Evolutionary conservation across 2,888 invertebrate genomes (phyloP).

Genomic region (Chorisops tibialis): DNA sequence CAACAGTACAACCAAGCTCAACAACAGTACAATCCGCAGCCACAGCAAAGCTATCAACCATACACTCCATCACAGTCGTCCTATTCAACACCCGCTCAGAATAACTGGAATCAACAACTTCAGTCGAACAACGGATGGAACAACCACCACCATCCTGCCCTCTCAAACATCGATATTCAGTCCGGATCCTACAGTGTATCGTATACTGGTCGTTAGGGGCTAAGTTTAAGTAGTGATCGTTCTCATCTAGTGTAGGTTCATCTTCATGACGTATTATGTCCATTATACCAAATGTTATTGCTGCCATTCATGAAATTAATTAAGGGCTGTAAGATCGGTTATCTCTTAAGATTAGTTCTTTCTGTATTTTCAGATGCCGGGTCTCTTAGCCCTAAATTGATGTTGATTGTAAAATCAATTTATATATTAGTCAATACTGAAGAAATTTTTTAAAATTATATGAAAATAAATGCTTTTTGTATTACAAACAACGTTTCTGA

Average conservation of each 20-base stretch:
- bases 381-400: no score
- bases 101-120: constrained; percentile 13
- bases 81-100: constrained; percentile 25
- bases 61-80: constrained; percentile 30
- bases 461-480: no score
- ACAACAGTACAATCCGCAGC: constrained; percentile 42
- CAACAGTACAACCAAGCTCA: constrained; percentile 36
- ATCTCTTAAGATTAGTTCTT: no score
- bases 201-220: constrained; percentile 58
- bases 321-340: no score
- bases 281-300: constrained; percentile 19
- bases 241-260: background rate
- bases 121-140: constrained; percentile 26
- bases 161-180: constrained; percentile 66
- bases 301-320: constrained; percentile 1
- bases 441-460: no score
- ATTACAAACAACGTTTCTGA: no score
- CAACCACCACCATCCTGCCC: constrained; percentile 67
- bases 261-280: background rate
- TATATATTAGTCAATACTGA: no score
- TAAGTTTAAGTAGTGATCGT: background rate
- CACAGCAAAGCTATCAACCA: constrained; percentile 25
- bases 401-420: no score
- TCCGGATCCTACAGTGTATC: constrained; percentile 76
- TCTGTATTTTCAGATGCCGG: no score